Conservation (phyloP, 2,888 invertebrate genomes). For the Melanostoma scalare region DNA sequence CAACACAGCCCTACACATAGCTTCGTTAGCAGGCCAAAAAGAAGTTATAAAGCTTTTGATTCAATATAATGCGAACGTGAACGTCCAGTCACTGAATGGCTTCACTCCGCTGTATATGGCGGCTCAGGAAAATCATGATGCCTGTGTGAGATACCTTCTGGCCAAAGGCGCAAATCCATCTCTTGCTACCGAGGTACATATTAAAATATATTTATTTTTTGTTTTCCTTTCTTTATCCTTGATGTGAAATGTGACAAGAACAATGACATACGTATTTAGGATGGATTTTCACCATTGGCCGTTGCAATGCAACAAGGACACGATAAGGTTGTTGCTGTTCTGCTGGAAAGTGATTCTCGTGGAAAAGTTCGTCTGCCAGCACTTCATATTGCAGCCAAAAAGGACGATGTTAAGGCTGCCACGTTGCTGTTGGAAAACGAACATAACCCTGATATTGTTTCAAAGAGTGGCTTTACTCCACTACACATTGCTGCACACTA, state of each 20-base stretch:
- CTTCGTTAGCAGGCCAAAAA: constrained; percentile 97
- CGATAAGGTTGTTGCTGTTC: constrained; percentile 97
- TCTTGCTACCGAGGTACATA: constrained; percentile 93
- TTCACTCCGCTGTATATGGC: constrained; percentile 99
- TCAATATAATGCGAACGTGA: constrained; percentile 95
- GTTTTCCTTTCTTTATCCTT: neutral
- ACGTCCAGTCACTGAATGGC: constrained; percentile 97
- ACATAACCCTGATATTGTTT: constrained; percentile 97
- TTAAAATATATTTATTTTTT: constrained; percentile 1
- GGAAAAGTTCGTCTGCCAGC: constrained; percentile 98
- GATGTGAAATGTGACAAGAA: neutral
- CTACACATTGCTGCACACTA: constrained; percentile 99
- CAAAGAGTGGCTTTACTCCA: constrained; percentile 98
- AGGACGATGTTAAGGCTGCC: constrained; percentile 98
- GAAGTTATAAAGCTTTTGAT: constrained; percentile 96
- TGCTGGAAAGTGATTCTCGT: constrained; percentile 97
- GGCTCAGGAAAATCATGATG: constrained; percentile 97
- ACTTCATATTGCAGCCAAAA: constrained; percentile 98
- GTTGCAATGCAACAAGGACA: constrained; percentile 99
- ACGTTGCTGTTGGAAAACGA: constrained; percentile 95
- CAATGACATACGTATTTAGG: constrained; percentile 83
- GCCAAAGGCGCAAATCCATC: constrained; percentile 97
- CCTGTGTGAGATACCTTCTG: constrained; percentile 94
- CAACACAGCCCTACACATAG: constrained; percentile 97
- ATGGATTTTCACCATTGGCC: constrained; percentile 98